Evolutionary conservation across 2,888 invertebrate genomes (phyloP).

Genomic region (Brachypalpus laphriformis): DNA sequence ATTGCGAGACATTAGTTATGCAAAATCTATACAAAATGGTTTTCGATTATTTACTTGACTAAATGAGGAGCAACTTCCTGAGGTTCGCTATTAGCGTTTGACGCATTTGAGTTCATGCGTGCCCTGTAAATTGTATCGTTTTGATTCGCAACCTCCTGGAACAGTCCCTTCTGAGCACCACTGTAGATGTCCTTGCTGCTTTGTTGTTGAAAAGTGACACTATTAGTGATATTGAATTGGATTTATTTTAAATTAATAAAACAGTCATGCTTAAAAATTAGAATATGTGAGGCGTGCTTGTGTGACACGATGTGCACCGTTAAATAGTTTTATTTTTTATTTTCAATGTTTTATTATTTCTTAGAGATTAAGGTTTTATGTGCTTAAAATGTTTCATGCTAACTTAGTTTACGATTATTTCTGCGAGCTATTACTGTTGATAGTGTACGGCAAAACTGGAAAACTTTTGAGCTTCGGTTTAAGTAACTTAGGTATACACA

Average conservation of each 20-base stretch:
- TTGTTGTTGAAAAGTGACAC: conserved; percentile 62
- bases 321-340: neutral
- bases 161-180: conserved; percentile 82
- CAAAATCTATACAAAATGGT: neutral
- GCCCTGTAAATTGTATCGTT: conserved; percentile 77
- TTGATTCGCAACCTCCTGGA: conserved; percentile 75
- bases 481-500: neutral
- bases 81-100: conserved; percentile 85
- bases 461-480: neutral
- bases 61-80: conserved; percentile 95
- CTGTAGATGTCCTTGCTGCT: conserved; percentile 85
- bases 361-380: neutral
- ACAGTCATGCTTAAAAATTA: conserved; percentile 15
- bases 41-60: conserved; percentile 84
- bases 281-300: neutral
- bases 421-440: neutral
- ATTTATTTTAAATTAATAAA: conserved; percentile 1
- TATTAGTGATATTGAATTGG: conserved; percentile 47
- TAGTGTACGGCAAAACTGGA: conserved; percentile 9
- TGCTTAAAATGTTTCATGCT: neutral
- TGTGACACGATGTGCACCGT: neutral
- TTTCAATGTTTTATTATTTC: neutral
- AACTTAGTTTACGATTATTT: neutral
- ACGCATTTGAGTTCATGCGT: conserved; percentile 83
- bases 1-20: neutral